Evolutionary conservation across 2,113 vertebrate genomes (phyloP).

Genomic region (Pampusana beccarii): DNA sequence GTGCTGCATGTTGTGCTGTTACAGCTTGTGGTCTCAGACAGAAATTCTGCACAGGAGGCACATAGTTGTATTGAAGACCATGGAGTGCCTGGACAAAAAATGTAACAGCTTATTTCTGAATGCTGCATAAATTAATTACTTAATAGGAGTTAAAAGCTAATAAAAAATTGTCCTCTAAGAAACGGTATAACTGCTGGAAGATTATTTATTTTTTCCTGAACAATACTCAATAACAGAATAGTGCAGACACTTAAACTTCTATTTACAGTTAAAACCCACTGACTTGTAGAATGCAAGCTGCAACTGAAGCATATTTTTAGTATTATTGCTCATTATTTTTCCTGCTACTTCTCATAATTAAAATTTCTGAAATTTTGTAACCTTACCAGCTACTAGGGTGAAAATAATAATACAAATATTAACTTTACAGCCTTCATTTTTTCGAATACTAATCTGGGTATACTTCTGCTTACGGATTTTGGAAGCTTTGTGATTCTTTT

Average conservation of each 20-base stretch:
- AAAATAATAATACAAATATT: neutral
- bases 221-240: neutral
- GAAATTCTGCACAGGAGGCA: neutral
- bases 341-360: neutral
- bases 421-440: neutral
- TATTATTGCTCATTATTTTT: neutral
- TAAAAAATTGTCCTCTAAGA: neutral
- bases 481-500: neutral
- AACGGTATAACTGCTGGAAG: neutral
- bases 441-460: neutral
- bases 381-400: neutral
- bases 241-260: neutral
- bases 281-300: neutral
- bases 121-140: neutral
- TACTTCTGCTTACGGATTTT: neutral
- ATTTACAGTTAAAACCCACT: neutral
- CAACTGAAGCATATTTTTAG: neutral
- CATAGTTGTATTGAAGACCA: neutral
- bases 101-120: neutral
- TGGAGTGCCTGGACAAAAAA: neutral
- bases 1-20: fast-evolving
- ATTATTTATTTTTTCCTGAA: neutral
- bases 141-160: neutral
- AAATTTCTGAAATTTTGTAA: neutral
- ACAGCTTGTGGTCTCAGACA: neutral